A percentile compares a stretch with the other conserved stretches of the same genome.
Evolutionary conservation across 2,888 invertebrate genomes (phyloP).

Genomic region (Rhagophthalmus giganteus): DNA sequence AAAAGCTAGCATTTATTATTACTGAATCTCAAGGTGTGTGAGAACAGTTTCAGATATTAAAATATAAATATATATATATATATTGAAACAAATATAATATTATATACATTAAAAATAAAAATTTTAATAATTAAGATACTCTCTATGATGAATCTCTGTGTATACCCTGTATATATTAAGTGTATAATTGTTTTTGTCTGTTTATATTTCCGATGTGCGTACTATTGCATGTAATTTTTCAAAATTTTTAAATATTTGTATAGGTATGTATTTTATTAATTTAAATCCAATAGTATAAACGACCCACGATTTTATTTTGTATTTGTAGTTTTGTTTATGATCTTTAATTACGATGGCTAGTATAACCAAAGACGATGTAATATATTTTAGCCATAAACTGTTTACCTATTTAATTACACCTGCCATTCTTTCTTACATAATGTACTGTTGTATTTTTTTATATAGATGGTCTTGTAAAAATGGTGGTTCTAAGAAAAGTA

Average conservation of each 20-base stretch:
- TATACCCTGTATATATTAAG: slow-evolving; percentile 49
- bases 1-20: slow-evolving; percentile 55
- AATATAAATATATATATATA: slow-evolving; percentile 43
- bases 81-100: slow-evolving; percentile 47
- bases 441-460: slow-evolving; percentile 38
- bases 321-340: slow-evolving; percentile 12
- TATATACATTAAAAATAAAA: slow-evolving; percentile 50
- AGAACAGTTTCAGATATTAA: slow-evolving; percentile 48
- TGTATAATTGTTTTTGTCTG: slow-evolving; percentile 31
- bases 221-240: slow-evolving; percentile 32
- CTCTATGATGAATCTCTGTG: slow-evolving; percentile 50
- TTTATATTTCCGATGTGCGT: slow-evolving; percentile 33
- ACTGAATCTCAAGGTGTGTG: slow-evolving; percentile 51
- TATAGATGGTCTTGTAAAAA: slow-evolving; percentile 45
- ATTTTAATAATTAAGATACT: slow-evolving; percentile 48
- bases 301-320: slow-evolving; percentile 5
- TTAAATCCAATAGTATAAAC: slow-evolving; percentile 26
- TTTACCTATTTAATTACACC: slow-evolving; percentile 25
- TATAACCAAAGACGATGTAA: slow-evolving; percentile 57
- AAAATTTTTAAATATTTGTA: slow-evolving; percentile 18
- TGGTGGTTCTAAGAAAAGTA: slow-evolving; percentile 51
- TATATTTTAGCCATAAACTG: slow-evolving; percentile 47
- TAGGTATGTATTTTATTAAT: slow-evolving; percentile 30
- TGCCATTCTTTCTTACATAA: slow-evolving; percentile 30
- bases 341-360: slow-evolving; percentile 49